Base-by-base conservation (phyloP, 2,888 invertebrate genomes). In the Cylindroiulus punctatus region DNA sequence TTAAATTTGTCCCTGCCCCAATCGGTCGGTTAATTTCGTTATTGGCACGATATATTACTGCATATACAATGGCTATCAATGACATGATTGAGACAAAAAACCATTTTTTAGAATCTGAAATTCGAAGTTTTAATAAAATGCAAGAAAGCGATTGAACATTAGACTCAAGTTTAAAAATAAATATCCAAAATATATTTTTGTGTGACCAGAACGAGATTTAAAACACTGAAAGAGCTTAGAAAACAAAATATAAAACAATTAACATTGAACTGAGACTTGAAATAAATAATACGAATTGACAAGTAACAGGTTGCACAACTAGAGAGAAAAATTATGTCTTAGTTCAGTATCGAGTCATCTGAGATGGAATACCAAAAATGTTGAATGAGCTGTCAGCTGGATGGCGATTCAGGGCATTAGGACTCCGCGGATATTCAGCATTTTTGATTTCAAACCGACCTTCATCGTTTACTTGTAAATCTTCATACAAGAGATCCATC, bases 331-430 rank as follows among this genome's bases (percentile, higher is more conserved):
- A 57, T 17, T 19, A 7, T 8, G 17, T 19, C n/a, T n/a, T 57
- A 14, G n/a, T 57, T 57, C 52, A 57, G 52, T 57, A 57, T n/a
- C 81, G 81, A 81, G 32, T 81, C 32, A 81, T 32, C 19, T 12
- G 81, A 26, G 87, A 86, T n/a, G 87, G 87, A 36, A 87, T 85
- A 14, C 87, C 87, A 32, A 87, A 87, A 86, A 87, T 86, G 42
- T 87, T 87, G 57, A 85, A 81, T n/a, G 86, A 81, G 36, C 87
- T 87, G 57, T 87, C 87, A 1, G 52, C 52, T 19, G n/a, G n/a
- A n/a, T 57, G 52, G n/a, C 52, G 52, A n/a, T 57, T 57, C 52
- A 57, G 52, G n/a, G n/a, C 52, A 57, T 57, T 57, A 2, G 12
- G 52, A n/a, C 52, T 57, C 52, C 52, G 12, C 5, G 52, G 52